Evolutionary conservation across 2,797 vertebrate species (phyloP).

Genomic region (Aplochiton taeniatus): DNA sequence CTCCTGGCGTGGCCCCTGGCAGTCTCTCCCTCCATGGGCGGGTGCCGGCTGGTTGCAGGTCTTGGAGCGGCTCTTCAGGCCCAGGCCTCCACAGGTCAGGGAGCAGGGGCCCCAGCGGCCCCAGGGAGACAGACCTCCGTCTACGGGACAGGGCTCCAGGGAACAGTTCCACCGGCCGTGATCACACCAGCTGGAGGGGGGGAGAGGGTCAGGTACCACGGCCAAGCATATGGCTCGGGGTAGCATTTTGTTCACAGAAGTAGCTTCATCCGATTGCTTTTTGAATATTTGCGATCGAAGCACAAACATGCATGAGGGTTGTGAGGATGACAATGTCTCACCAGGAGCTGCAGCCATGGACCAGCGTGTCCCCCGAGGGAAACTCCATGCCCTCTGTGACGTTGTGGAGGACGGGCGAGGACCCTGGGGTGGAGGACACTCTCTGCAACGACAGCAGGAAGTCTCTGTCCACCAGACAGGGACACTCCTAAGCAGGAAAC

Average conservation of each 20-base stretch:
- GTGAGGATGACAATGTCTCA: constrained; percentile 42
- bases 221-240: neutral
- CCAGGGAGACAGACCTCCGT: constrained; percentile 78
- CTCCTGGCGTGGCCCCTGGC: constrained; percentile 73
- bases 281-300: too few relatives aligned
- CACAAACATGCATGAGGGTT: neutral
- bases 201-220: neutral
- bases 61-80: constrained; percentile 76
- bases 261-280: too few relatives aligned
- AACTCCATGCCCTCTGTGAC: constrained; percentile 75
- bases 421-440: constrained; percentile 38
- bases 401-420: constrained; percentile 43
- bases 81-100: constrained; percentile 82
- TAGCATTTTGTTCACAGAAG: too few relatives aligned
- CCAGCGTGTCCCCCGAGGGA: constrained; percentile 70
- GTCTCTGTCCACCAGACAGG: constrained; percentile 76
- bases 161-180: constrained; percentile 82
- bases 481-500: constrained; percentile 78
- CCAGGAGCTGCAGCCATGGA: constrained; percentile 82
- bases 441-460: constrained; percentile 68
- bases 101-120: constrained; percentile 82
- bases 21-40: constrained; percentile 71
- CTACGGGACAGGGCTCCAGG: constrained; percentile 66
- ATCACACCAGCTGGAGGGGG: constrained; percentile 71
- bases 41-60: constrained; percentile 72